A percentile compares a stretch with the other conserved stretches of the same genome.
phyloP scores from a whole-genome alignment of 2,797 vertebrate species.

The Eutrigla gurnardus region DNA sequence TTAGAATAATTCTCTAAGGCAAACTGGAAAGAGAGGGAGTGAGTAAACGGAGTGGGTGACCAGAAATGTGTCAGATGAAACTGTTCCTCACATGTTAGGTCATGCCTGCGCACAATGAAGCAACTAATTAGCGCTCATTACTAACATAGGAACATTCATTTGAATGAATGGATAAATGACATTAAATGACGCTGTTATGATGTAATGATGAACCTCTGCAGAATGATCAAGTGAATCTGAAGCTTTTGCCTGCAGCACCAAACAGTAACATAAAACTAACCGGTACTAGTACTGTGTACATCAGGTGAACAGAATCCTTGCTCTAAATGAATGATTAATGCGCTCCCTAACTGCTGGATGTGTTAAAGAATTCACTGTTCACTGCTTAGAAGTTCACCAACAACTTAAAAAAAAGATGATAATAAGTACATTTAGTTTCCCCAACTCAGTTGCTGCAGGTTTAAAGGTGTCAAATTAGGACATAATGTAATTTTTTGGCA shows the following conservation, averaged over 20 bases:
- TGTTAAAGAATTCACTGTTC: background rate
- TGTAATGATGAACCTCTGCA: background rate
- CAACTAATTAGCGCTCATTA: no score
- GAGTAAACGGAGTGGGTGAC: background rate
- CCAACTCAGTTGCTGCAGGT: background rate
- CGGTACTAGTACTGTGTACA: background rate
- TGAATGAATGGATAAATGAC: no score
- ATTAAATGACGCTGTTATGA: background rate
- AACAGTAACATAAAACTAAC: background rate
- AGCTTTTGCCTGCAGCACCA: background rate
- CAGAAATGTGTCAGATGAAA: background rate
- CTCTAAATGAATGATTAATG: background rate
- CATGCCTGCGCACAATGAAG: background rate
- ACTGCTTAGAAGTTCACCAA: background rate
- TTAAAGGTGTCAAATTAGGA: background rate
- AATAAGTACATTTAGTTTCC: no score
- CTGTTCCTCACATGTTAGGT: no score
- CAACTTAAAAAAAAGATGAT: background rate
- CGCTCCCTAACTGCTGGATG: background rate
- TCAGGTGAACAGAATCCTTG: background rate
- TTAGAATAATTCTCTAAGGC: background rate
- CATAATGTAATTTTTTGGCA: background rate
- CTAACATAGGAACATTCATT: no score
- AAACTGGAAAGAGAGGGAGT: background rate
- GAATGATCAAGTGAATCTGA: background rate